Evolutionary conservation across 1,140 invertebrate genomes (phyloP).

Genomic region (Laupala kohalensis): DNA sequence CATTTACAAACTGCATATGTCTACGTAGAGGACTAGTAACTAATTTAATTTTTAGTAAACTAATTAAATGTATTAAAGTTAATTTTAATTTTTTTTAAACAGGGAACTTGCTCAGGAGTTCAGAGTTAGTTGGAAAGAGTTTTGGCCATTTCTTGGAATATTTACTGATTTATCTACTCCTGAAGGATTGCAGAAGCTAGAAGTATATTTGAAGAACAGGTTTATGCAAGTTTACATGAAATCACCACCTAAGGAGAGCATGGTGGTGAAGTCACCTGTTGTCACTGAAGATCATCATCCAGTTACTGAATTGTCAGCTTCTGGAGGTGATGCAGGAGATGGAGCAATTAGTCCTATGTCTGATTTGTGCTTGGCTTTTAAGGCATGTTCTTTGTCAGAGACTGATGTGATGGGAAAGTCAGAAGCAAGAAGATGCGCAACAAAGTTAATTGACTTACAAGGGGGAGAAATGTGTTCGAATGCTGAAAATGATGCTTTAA

Average conservation of each 20-base stretch:
- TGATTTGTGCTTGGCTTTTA: conserved; percentile 10
- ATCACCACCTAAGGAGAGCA: neutral
- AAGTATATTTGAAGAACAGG: conserved; percentile 52
- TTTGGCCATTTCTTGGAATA: conserved; percentile 74
- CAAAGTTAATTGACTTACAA: neutral
- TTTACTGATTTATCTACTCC: conserved; percentile 59
- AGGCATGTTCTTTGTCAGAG: conserved; percentile 8
- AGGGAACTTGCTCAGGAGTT: conserved; percentile 61
- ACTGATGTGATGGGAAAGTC: neutral
- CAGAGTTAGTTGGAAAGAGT: conserved; percentile 74
- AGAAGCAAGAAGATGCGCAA: neutral
- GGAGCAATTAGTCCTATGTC: conserved; percentile 10
- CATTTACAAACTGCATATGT: neutral
- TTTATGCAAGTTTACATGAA: conserved; percentile 13
- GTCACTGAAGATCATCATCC: neutral
- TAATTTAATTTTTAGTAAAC: neutral
- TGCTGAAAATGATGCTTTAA: conserved; percentile 12
- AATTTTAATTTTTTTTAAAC: conserved; percentile 20
- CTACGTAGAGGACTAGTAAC: neutral
- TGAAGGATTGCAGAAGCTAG: conserved; percentile 57
- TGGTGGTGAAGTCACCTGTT: neutral
- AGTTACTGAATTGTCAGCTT: neutral
- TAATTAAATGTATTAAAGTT: neutral
- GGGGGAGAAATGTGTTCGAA: neutral
- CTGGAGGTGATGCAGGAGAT: neutral